These are phyloP conservation scores for Anomalospiza imberbis DNA, from an alignment of 2,797 vertebrate species.

Conservation along the genomic window DNA sequence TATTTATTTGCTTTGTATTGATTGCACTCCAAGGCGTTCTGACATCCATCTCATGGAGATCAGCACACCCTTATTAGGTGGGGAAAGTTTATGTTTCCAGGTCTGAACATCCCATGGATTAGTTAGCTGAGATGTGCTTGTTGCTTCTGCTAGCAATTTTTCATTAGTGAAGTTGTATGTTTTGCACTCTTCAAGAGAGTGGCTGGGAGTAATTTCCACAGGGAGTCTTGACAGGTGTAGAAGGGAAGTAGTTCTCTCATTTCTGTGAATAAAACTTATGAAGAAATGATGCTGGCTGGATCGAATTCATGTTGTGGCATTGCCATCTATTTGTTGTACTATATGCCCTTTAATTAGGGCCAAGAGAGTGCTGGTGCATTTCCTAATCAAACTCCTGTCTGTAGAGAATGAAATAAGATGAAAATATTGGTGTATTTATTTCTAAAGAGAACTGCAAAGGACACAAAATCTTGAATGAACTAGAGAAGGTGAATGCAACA, in stretches of 20 bases:
- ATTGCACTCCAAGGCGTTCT: constrained; percentile 52
- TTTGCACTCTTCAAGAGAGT: neutral
- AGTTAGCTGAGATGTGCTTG: constrained; percentile 48
- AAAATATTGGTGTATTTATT: constrained; percentile 16
- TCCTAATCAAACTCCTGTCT: constrained; percentile 29
- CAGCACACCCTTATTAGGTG: constrained; percentile 50
- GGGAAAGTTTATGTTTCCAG: constrained; percentile 57
- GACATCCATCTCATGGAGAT: constrained; percentile 52
- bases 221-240: neutral
- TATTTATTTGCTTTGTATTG: constrained; percentile 72
- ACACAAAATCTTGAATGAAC: constrained; percentile 14
- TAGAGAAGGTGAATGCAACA: neutral
- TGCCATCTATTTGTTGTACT: constrained; percentile 11
- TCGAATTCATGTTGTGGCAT: constrained; percentile 4
- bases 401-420: neutral
- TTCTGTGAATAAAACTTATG: constrained; percentile 26
- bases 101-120: constrained; percentile 39
- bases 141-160: constrained; percentile 46
- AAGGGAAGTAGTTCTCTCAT: neutral
- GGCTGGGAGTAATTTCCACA: neutral
- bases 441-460: neutral
- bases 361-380: constrained; percentile 37
- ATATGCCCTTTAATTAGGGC: constrained; percentile 37
- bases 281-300: constrained; percentile 20
- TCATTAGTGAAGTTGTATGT: neutral